These are phyloP conservation scores for Greenwoodochromis staneri DNA, from an alignment of 2,113 vertebrate species.

Conservation along the genomic window DNA sequence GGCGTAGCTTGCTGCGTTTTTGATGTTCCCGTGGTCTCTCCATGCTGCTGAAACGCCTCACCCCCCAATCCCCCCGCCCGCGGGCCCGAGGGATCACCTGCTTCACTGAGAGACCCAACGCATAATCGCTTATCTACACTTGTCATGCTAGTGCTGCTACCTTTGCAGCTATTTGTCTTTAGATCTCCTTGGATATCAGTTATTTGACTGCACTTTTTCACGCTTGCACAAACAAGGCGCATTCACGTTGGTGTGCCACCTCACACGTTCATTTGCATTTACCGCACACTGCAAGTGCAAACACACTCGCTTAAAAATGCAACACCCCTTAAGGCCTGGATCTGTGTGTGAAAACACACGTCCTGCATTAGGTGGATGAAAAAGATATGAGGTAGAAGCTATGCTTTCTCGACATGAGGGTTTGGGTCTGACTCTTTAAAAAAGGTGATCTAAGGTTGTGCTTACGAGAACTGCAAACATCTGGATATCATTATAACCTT, in stretches of 20 bases:
- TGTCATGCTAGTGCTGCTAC: conserved; percentile 17
- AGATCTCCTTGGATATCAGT: conserved; percentile 22
- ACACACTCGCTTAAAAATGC: not conserved
- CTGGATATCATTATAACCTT: not conserved
- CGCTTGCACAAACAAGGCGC: not conserved
- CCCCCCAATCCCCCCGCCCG: not conserved
- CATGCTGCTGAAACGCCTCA: not conserved
- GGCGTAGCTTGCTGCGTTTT: conserved; percentile 26
- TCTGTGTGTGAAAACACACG: not conserved
- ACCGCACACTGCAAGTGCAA: not conserved
- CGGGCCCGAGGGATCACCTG: conserved; percentile 42
- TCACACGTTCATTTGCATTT: not conserved
- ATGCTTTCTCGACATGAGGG: not conserved
- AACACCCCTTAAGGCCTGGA: not conserved
- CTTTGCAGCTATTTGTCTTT: conserved; percentile 32
- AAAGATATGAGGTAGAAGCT: not conserved
- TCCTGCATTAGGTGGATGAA: not conserved
- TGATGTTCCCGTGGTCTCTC: conserved; percentile 39
- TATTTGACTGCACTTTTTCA: not conserved
- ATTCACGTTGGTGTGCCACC: not conserved
- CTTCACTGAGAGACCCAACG: conserved; percentile 34
- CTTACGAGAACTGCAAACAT: not conserved
- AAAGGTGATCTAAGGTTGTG: not conserved
- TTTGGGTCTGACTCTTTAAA: not conserved
- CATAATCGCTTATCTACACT: conserved; percentile 60